Base-by-base conservation (phyloP, 2,888 invertebrate genomes). In the Allolobophora icterica region DNA sequence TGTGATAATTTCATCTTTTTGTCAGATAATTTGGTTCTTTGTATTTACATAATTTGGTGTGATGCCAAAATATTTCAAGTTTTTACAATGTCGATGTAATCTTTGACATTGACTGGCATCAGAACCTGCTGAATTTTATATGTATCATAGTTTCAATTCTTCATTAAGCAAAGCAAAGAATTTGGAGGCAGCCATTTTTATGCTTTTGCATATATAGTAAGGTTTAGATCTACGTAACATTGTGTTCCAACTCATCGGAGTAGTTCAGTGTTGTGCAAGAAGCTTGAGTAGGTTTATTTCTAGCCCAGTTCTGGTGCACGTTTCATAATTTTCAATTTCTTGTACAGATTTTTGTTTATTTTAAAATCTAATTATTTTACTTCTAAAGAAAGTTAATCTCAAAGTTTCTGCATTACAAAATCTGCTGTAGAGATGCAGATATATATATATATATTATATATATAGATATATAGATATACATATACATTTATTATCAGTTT, bases 301-400 rank as follows among this genome's bases (percentile, higher is more conserved):
- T n/a, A 71, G 30, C 30, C 71, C 71, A 30, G 30, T 71, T 71
- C n/a, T n/a, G 71, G n/a, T n/a, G 71, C 71, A 30, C n/a, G 71
- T 71, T 71, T 71, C 71, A n/a, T 71, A 71, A 71, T 71, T 71
- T n/a, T 71, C 71, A 71, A 71, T 71, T n/a, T 71, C 71, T 71
- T 71, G 30, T 71, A 71, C 17, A n/a, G 30, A 8, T 5, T 71
- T n/a, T 0, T 71, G n/a, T 71, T 71, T 71, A 71, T 71, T 71
- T 71, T 71, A 71, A n/a, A 71, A n/a, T 71, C 71, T 71, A n/a
- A 6, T 71, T 11, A 8, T 71, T 30, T 71, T 71, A 71, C 71
- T 71, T 71, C 30, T 71, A n/a, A 71, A n/a, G 71, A n/a, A 52
- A 24, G 71, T 71, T 71, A 71, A 30, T 71, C n/a, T 71, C 4